Conservation (phyloP, 2,888 invertebrate genomes). For the Molorchus minor region DNA sequence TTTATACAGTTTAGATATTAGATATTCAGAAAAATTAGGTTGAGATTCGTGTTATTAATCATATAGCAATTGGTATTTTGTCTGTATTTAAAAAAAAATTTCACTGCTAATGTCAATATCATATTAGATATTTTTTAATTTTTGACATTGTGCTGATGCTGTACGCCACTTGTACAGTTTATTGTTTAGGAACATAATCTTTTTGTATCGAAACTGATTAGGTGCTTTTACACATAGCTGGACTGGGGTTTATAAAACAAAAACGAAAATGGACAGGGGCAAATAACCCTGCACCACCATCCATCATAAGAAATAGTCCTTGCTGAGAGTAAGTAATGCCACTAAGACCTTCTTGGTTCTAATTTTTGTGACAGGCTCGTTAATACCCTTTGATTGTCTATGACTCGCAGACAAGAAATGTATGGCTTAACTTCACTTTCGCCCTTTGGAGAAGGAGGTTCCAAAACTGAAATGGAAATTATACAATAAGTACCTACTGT, state of each 20-base stretch:
- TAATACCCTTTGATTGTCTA: slow-evolving; percentile 81
- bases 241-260: slow-evolving; percentile 42
- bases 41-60: no score
- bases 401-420: slow-evolving; percentile 77
- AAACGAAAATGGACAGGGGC: slow-evolving; percentile 42
- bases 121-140: no score
- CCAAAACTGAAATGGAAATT: slow-evolving; percentile 66
- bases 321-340: slow-evolving; percentile 40
- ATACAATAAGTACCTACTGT: neutral
- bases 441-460: slow-evolving; percentile 76
- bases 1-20: no score
- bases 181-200: no score
- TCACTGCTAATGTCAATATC: no score
- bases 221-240: slow-evolving; percentile 37
- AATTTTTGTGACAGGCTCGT: slow-evolving; percentile 82
- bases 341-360: slow-evolving; percentile 71
- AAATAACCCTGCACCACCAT: slow-evolving; percentile 44
- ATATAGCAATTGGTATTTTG: no score
- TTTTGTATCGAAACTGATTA: no score
- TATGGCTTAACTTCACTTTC: slow-evolving; percentile 75
- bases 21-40: no score
- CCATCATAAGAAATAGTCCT: slow-evolving; percentile 40
- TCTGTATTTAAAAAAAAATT: no score
- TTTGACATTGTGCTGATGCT: no score
- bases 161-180: no score